Evolutionary conservation across 2,113 vertebrate genomes (phyloP), one percentile per base, ranked within the genome.

Genomic region (Myiopsitta monachus): DNA sequence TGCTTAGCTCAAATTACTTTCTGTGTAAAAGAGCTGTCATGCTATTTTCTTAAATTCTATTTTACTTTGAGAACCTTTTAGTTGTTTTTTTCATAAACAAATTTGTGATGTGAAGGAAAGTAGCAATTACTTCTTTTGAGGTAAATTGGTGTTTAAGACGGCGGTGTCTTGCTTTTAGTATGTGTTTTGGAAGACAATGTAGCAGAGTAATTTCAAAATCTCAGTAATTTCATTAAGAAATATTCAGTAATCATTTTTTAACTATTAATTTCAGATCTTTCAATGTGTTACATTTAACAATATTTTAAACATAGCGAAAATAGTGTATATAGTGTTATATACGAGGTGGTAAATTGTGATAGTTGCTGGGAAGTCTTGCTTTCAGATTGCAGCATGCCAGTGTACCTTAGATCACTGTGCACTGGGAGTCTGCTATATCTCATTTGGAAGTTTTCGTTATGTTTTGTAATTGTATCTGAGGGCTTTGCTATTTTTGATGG

Each of bases 1-100:
- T 86, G 64, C 44, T 93, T 33, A 91, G n/a, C 68, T 97, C 61
- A 95, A 72, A 93, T 93, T 92, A 46, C 43, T 76, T 97, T 91
- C 61, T 92, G 41, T 87, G 27, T 66, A n/a, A 94, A 78, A 95
- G 36, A 94, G 28, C 67, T 90, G 44, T 92, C 59, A 84, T 80
- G 49, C 22, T 95, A 43, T 94, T 96, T 93, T 54, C 63, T 94
- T 72, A 93, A 97, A 87, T 89, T 43, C 68, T 73, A 0, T 94
- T 97, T 96, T 92, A 84, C 80, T 87, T 89, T 88, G 38, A 95
- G 91, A 96, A 86, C 52, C 26, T 54, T 31, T 73, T 74, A 46
- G 68, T 83, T 79, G 52, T 5, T 76, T 94, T 83, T 96, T 89
- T 85, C 9, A 24, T 57, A 84, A 85, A 46, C 90, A 62, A 92